Conservation (phyloP, 2,113 vertebrate genomes). For the Tamias sibiricus region DNA sequence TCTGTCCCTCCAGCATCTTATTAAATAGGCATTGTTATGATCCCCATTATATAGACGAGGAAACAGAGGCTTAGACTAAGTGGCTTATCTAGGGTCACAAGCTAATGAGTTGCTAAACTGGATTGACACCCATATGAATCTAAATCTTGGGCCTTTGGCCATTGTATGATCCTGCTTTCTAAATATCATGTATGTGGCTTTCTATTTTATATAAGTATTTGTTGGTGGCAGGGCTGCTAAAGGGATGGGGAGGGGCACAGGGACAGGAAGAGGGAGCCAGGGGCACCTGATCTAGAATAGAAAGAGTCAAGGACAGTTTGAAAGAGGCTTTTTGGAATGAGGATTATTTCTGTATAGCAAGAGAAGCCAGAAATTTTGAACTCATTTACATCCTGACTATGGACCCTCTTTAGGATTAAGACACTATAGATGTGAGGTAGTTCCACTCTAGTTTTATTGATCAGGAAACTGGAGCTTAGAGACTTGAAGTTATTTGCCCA, state of each 20-base stretch:
- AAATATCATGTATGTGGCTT: neutral
- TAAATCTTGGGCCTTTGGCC: neutral
- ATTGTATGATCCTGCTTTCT: neutral
- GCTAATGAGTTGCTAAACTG: neutral
- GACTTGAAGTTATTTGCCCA: neutral
- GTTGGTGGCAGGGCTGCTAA: neutral
- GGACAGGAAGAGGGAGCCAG: neutral
- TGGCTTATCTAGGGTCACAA: neutral
- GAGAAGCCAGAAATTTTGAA: neutral
- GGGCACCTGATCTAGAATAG: neutral
- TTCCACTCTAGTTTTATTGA: conserved; percentile 13
- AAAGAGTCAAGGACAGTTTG: neutral
- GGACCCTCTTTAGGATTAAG: neutral
- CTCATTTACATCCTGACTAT: neutral
- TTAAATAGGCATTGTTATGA: neutral
- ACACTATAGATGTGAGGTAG: neutral
- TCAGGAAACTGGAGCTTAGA: neutral
- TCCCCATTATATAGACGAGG: neutral
- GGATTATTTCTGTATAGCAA: neutral
- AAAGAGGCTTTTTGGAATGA: neutral
- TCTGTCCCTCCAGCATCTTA: neutral
- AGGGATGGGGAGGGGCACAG: no score
- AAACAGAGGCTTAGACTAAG: conserved; percentile 10
- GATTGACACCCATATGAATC: neutral
- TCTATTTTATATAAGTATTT: neutral